Evolutionary conservation across 2,113 vertebrate species (phyloP), one percentile per base, ranked within the genome.

Genomic region (Hippoglossus stenolepis): DNA sequence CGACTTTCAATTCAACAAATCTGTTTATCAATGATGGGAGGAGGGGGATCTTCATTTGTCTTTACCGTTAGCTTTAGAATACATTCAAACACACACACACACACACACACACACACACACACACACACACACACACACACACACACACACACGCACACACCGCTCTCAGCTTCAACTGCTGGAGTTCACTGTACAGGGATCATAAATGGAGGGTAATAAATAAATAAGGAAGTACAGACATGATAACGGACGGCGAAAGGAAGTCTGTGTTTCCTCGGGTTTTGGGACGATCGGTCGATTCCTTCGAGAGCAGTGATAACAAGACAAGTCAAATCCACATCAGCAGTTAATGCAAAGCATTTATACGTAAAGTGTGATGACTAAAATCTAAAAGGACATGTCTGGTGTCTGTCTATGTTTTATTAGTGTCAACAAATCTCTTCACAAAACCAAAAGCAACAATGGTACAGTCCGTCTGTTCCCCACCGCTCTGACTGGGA

Each of bases 131-230:
- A 69, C 77, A 65, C 76, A 74, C 80, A 26, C 80, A 75, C 7
- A 26, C 74, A 65, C 76, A 74, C 82, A 26, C 80, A 75, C 7
- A 73, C 75, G 58, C 24, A 69, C 71, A 88, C 65, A 53, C 28
- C 43, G 14, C 65, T 71, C 79, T 21, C 57, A 75, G 69, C 68
- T 58, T 78, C 28, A 65, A 1, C 62, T 17, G 64, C 70, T 47
- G 53, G 65, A 79, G 74, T 3, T 4, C 3, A 45, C 45, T 7
- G 8, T 9, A 59, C 45, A 64, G 31, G 56, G 59, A 45, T 38
- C 73, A 84, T 63, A 35, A 35, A 65, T 4, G 18, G 70, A 87
- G n/a, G 4, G 60, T 38, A 79, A 82, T 84, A 87, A 91, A 89
- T 86, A 85, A 87, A 79, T 54, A 73, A 65, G 24, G 68, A 76